Evolutionary conservation across 2,888 invertebrate species (phyloP), one percentile per base, ranked within the genome.

Genomic region (Spodoptera littoralis): DNA sequence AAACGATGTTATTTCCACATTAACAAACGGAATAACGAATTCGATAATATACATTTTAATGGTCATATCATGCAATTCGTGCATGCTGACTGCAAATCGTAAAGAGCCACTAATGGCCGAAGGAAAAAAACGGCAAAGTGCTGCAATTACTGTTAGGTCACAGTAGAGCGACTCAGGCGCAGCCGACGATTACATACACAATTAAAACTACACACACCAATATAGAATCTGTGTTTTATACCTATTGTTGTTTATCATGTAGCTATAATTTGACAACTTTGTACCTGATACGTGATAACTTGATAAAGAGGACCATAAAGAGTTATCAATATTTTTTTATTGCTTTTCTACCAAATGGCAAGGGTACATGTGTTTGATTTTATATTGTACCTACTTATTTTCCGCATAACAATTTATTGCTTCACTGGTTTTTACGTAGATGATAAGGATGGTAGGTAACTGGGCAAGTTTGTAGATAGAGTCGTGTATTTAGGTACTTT

Each of bases 111-210:
- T 90, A 89, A 88, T 90, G 83, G 85, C 63, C 68, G 70, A 70
- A 73, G 79, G 79, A 87, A 90, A 89, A 27, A 89, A 86, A 81
- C 81, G 77, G 80, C 80, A 75, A 87, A 88, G 76, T 83, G 79
- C 68, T 72, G 79, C 83, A 85, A 88, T 88, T 88, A 88, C 87
- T 78, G 83, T 81, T 83, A 85, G 82, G 87, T 89, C 85, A 89
- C 89, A 89, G 84, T 84, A 86, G 82, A 87, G 74, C 83, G 84
- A 84, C 78, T 86, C 76, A 73, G 59, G 80, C 78, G 79, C 81
- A 80, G 76, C 72, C 71, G 69, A 57, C 77, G 69, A 77, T 82
- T 80, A 82, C 79, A 73, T 66, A 73, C 72, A 83, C 81, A 80
- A 83, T 84, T 85, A 83, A 80, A 79, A 76, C 50, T 58, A 70